Evolutionary conservation across 2,113 vertebrate genomes (phyloP), one percentile per base, ranked within the genome.

Genomic region (Phalacrocorax brasilianus): DNA sequence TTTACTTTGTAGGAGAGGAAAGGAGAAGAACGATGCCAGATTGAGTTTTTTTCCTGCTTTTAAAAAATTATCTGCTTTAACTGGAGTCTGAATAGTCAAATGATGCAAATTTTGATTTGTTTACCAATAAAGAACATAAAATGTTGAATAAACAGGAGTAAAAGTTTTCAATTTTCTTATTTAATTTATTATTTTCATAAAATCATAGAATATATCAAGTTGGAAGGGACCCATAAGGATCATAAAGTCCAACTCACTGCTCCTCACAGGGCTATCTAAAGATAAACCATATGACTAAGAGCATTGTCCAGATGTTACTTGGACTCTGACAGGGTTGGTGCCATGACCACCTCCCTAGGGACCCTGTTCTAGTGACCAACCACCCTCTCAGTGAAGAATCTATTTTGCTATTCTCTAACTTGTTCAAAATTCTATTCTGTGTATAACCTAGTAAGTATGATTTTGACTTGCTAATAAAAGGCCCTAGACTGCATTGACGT

Each of bases 311-410:
- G 53, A 59, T 0, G 0, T 4, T 72, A 14, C 23, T 65, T 59
- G 49, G 55, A 40, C 11, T 79, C 56, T 52, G 47, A 62, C 12
- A 56, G 11, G 6, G 10, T 76, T 72, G 32, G 22, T 62, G 17
- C 18, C 2, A 1, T 78, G 40, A 42, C 15, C 10, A 12, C 19
- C 45, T 71, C 52, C 38, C 38, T 38, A 38, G 21, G 19, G 14
- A 80, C 3, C 19, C 35, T 42, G 12, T 49, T 65, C 12, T 26
- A 44, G 38, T n/a, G 59, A 68, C 3, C 0, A 0, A 38, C 11
- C 18, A 65, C 11, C 4, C 1, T 33, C 28, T 45, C 61, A 50
- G 32, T 26, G 76, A 61, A 89, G 28, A 71, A 52, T 9, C 7
- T 50, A 2, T 17, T 49, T 82, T 38, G 6, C 61, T 50, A 45